Evolutionary conservation across 2,888 invertebrate genomes (phyloP).

Genomic region (Melikaiella ostensackeni): DNA sequence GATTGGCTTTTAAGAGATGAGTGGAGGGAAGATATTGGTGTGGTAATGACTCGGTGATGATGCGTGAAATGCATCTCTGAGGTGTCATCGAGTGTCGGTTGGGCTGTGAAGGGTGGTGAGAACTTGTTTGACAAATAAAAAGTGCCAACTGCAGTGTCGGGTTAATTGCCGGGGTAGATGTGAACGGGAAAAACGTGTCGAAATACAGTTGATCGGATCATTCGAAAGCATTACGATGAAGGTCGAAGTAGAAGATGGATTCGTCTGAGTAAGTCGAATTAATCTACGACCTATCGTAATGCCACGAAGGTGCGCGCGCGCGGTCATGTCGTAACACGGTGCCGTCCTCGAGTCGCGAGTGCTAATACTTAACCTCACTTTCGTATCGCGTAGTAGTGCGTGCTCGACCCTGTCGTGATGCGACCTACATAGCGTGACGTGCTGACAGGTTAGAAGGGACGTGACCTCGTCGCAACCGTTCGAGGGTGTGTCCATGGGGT

Average conservation of each 20-base stretch:
- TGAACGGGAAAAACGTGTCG: constrained; percentile 27
- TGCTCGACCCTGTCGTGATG: constrained; percentile 42
- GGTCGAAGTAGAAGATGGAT: constrained; percentile 49
- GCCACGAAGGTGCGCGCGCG: constrained; percentile 50
- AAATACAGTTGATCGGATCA: constrained; percentile 25
- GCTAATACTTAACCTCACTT: constrained; percentile 56
- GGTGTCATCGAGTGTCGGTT: constrained; percentile 21
- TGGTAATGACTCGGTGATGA: constrained; percentile 28
- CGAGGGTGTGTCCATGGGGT: constrained; percentile 62
- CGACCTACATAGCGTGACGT: constrained; percentile 52
- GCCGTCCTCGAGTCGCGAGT: constrained; percentile 53
- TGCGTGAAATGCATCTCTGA: constrained; percentile 21
- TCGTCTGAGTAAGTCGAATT: constrained; percentile 53
- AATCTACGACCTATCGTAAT: constrained; percentile 46
- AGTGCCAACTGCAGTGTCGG: constrained; percentile 19
- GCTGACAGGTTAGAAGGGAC: constrained; percentile 32
- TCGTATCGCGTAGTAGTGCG: constrained; percentile 42
- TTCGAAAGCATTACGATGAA: constrained; percentile 38
- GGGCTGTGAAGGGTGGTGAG: constrained; percentile 8
- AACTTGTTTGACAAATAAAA: constrained; percentile 21
- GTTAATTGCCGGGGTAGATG: constrained; percentile 21
- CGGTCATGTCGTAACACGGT: constrained; percentile 45
- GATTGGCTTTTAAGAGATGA: neutral
- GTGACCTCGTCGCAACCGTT: constrained; percentile 33
- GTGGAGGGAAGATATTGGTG: neutral